Base-by-base conservation (phyloP, 2,888 invertebrate species). In the Leucophora obtusa region DNA sequence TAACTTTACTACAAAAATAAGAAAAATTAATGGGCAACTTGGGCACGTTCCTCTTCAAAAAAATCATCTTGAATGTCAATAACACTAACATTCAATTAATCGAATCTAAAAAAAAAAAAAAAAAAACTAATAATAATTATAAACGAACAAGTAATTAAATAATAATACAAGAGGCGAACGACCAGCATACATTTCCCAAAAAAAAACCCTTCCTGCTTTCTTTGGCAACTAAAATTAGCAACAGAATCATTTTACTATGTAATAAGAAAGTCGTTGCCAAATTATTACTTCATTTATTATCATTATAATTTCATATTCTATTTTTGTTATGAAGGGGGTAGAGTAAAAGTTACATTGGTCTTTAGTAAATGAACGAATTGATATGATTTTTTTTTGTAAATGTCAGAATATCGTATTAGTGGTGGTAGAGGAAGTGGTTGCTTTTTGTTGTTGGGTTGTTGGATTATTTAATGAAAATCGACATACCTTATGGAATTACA, bases 391-490 rank as follows among this genome's bases (percentile, higher is more conserved):
- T 50, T 8, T 50, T 15, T 53, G 50, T 63, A 28, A 10, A 15
- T 63, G 69, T 70, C 38, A 33, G 28, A 28, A 28, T 28, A 47
- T n/a, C n/a, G n/a, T n/a, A n/a, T 68, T 28, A 53, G 35, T 51
- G 58, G 62, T 35, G 15, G 21, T 35, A 17, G 43, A 66, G 51
- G 59, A 10, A 72, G 58, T 59, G 65, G 65, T 56, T 71, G 21
- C 11, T 51, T 51, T 18, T 15, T 38, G 66, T 65, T 68, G 43
- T 73, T 54, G 50, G 70, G 8, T 65, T 68, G 43, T 73, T 54
- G 50, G 70, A 5, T 65, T 63, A 58, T 59, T 77, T 84, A 84
- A 85, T 84, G 84, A 84, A 83, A 84, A 83, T 84, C 81, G 83
- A 85, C 84, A 80, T 84, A 75, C 63, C 79, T 83, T 73, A 84